Evolutionary conservation across 1,140 invertebrate genomes (phyloP), one percentile per base, ranked within the genome.

Genomic region (Tetramorium alpestre): DNA sequence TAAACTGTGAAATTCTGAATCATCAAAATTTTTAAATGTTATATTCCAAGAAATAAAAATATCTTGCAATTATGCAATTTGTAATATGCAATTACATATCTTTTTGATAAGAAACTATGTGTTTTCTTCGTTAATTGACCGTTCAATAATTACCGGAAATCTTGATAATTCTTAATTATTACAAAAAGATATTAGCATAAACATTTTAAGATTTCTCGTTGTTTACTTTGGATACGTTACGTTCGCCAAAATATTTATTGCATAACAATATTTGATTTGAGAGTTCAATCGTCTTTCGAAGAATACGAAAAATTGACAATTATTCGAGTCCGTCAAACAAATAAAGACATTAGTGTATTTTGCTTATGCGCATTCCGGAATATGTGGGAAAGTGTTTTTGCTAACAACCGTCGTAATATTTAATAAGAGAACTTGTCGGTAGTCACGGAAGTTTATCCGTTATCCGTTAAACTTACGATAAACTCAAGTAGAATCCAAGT

Each of bases 361-460:
- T 2, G 1, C 4, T 86, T 38, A 64, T 33, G 10, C 22, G 18
- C 44, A 60, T 60, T 58, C 25, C 25, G 25, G 8, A 0, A 28
- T 56, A 51, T n/a, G 10, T 10, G 41, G 3, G 4, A 16, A 41
- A 54, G 10, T 16, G 41, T 69, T 80, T 67, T 67, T 13, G n/a
- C 7, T 28, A 81, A 69, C 33, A 8, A 81, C 5, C 77, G 5
- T 11, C 22, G 51, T 49, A 81, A 81, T 81, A 22, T 47, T 81
- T 70, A 70, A 81, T 70, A 41, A 58, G 38, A 25, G 6, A 81
- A 81, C 62, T 56, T 69, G 22, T 56, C 77, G 10, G 7, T 69
- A 10, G 56, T 81, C 38, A 81, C 64, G 11, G 41, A 81, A 69
- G 47, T 49, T 28, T n/a, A 28, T 28, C 22, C 56, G 41, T 69